Conservation (phyloP, 2,797 vertebrate species). For the Chlorospingus semifuscus region DNA sequence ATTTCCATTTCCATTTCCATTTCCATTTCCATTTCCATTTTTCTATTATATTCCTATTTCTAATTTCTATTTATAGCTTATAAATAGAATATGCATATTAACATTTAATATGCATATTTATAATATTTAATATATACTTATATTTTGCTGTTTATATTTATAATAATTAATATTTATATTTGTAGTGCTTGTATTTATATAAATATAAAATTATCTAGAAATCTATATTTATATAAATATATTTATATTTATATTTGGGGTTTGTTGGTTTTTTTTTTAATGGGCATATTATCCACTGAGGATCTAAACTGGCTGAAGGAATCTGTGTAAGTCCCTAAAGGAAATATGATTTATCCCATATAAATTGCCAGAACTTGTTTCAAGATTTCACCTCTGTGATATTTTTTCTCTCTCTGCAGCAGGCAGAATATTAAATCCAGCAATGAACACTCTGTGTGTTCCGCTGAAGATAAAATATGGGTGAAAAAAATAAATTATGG, state of each 20-base stretch:
- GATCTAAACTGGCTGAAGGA: neutral
- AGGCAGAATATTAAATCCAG: neutral
- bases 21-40: neutral
- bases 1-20: neutral
- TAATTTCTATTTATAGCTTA: neutral
- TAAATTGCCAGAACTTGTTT: neutral
- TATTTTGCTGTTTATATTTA: neutral
- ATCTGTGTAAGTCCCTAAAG: neutral
- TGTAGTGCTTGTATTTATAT: neutral
- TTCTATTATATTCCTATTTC: no score
- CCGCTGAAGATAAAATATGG: neutral
- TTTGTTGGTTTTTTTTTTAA: neutral
- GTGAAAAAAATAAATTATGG: neutral
- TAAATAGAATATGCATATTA: no score
- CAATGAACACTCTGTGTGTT: accelerated
- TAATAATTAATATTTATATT: neutral
- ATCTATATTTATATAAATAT: neutral
- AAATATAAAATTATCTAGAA: no score
- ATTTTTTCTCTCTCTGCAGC: neutral
- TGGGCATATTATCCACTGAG: neutral
- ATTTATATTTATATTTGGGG: neutral
- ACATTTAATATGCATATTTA: neutral
- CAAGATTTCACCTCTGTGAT: neutral
- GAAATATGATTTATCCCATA: neutral
- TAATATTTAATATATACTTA: neutral